A percentile compares a stretch with the other conserved stretches of the same genome.
Evolutionary conservation across 1,140 invertebrate genomes (phyloP).

Genomic region (Mesaphorura yosii): DNA sequence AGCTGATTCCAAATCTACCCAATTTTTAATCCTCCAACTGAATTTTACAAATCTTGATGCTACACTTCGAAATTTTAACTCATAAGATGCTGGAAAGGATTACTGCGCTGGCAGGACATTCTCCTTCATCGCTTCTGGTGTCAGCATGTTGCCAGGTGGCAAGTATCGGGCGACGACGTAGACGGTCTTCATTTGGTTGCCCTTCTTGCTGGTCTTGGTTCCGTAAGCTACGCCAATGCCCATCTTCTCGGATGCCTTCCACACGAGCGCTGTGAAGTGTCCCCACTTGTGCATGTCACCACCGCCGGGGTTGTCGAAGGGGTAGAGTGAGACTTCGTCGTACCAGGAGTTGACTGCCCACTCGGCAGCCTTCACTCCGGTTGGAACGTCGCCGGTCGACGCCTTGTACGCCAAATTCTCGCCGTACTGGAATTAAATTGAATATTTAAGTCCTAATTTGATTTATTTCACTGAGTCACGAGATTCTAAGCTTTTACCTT

Average conservation of each 20-base stretch:
- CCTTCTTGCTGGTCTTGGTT: neutral
- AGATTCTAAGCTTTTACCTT: too few species aligned
- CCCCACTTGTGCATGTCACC: slow-evolving; percentile 1
- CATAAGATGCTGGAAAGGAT: neutral
- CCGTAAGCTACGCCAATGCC: slow-evolving; percentile 8
- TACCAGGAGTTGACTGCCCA: slow-evolving; percentile 4
- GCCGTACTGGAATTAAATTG: too few species aligned
- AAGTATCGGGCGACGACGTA: slow-evolving; percentile 8
- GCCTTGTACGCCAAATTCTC: slow-evolving; percentile 7
- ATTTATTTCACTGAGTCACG: too few species aligned
- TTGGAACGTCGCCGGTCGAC: neutral
- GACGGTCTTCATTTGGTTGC: slow-evolving; percentile 7
- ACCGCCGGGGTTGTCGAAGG: neutral
- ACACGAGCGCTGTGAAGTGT: slow-evolving; percentile 14
- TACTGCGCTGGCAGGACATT: neutral
- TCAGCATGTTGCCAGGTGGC: slow-evolving; percentile 1
- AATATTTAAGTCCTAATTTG: too few species aligned
- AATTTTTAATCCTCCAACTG: neutral
- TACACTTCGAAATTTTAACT: neutral
- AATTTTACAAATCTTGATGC: neutral
- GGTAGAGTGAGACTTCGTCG: slow-evolving; percentile 4
- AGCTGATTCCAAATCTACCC: too few species aligned
- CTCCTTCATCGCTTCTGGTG: neutral
- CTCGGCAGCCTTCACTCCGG: neutral
- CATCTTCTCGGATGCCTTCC: slow-evolving; percentile 4